Conservation (phyloP, 2,113 vertebrate genomes). For the Martes martes region DNA sequence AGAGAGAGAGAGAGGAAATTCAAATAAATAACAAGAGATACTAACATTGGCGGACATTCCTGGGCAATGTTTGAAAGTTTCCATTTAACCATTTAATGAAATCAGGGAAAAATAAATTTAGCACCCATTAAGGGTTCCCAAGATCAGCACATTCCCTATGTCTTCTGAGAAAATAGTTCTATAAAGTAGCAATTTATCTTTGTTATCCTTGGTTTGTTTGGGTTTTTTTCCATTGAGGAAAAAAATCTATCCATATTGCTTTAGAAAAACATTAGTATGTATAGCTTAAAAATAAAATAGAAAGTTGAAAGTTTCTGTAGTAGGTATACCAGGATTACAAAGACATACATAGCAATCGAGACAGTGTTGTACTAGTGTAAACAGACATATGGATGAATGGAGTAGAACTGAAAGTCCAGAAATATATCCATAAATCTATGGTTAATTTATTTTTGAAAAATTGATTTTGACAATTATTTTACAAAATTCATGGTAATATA, state of each 20-base stretch:
- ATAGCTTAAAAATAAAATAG: background rate
- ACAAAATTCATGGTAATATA: background rate
- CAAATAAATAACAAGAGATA: background rate
- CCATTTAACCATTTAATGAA: background rate
- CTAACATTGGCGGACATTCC: background rate
- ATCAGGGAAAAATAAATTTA: background rate
- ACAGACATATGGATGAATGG: background rate
- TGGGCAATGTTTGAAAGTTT: background rate
- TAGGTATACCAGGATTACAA: background rate
- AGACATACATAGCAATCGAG: background rate
- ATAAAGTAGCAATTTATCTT: background rate
- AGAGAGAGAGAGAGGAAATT: background rate
- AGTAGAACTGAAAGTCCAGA: background rate
- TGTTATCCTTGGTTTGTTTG: background rate
- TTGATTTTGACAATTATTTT: background rate
- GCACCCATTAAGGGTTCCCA: background rate
- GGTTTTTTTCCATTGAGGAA: background rate
- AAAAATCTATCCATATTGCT: background rate
- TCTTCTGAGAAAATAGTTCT: background rate
- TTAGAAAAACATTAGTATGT: background rate
- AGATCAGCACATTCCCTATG: background rate
- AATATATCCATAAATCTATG: background rate
- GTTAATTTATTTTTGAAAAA: background rate
- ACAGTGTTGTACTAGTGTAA: background rate
- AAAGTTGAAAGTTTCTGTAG: background rate